Base-by-base conservation (phyloP, 2,888 invertebrate genomes). In the Pyrocoelia pectoralis region DNA sequence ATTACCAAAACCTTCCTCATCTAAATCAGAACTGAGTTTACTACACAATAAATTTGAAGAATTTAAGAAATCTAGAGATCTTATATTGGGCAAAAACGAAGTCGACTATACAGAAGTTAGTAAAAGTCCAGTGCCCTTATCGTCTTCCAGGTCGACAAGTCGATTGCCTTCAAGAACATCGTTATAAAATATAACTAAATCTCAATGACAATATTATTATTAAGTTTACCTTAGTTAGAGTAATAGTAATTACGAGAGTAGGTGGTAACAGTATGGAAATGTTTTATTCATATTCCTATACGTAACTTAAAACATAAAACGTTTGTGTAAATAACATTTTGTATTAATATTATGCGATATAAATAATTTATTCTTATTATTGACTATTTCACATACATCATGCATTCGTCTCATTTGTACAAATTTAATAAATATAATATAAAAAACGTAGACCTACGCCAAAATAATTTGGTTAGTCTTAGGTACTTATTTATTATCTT, bases 31-130 rank as follows among this genome's bases (percentile, higher is more conserved):
- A 75, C 76, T 83, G 52, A 82, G 81, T 67, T 69, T 80, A 17
- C 72, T 79, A 15, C 84, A 85, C 69, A 81, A 83, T 57, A 84
- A 84, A 76, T 87, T 87, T 70, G 85, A 84, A 61, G 85, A 86
- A 72, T 87, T 86, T 76, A 84, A 85, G 71, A 80, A 83, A 46
- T 77, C 82, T 5, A 81, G 84, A 60, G 81, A 82, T 68, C 72
- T 80, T 57, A 74, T 75, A 4, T 67, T 77, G 15, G 72, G 72
- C 57, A 68, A 67, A 61, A 54, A 48, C 38, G 68, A 64, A 17
- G 56, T 53, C 15, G 65, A 61, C 40, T 63, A 48, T 56, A 64
- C 67, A 46, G 71, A 69, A 33, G 66, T 69, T 14, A 71, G 70
- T 65, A 70, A 76, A 61, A 63, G 65, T 57, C 65, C 70, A 66